Percentiles rank a stretch among this genome's conserved stretches.
Conservation (phyloP, 2,797 vertebrate genomes). For the Helarctos malayanus region DNA sequence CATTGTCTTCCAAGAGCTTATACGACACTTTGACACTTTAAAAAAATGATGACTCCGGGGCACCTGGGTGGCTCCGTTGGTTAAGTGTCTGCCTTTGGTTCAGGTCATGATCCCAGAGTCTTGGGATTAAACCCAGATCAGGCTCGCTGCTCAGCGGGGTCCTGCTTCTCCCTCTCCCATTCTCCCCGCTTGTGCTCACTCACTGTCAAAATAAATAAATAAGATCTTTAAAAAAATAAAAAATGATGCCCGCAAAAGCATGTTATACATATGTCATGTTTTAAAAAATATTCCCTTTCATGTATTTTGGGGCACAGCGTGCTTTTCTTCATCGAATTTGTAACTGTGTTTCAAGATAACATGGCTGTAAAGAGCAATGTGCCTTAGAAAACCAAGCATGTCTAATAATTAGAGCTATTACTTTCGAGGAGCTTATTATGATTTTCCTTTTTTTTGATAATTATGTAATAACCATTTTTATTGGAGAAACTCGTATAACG, state of each 20-base stretch:
- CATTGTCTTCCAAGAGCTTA: not conserved
- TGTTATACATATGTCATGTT: not conserved
- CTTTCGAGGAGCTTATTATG: not conserved
- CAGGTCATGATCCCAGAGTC: too few relatives aligned
- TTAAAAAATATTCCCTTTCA: not conserved
- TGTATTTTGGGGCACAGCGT: not conserved
- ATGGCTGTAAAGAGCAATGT: not conserved
- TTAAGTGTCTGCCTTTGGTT: too few relatives aligned
- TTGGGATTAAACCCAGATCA: too few relatives aligned
- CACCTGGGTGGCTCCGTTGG: too few relatives aligned
- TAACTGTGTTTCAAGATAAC: slow-evolving; percentile 54
- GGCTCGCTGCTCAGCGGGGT: too few relatives aligned
- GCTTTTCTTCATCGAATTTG: slow-evolving; percentile 16
- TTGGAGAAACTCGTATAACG: not conserved
- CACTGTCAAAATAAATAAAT: too few relatives aligned
- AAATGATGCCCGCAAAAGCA: not conserved
- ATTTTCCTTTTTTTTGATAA: not conserved
- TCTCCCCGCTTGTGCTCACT: too few relatives aligned
- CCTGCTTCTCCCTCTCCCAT: too few relatives aligned
- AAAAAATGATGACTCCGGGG: not conserved
- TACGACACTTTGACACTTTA: not conserved
- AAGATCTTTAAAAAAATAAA: too few relatives aligned
- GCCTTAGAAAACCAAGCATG: not conserved
- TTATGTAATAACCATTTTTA: not conserved
- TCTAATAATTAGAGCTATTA: not conserved